Percentiles rank a stretch among this genome's conserved stretches.
phyloP scores from a whole-genome alignment of 2,797 vertebrate genomes.

The Siniperca undulata region DNA sequence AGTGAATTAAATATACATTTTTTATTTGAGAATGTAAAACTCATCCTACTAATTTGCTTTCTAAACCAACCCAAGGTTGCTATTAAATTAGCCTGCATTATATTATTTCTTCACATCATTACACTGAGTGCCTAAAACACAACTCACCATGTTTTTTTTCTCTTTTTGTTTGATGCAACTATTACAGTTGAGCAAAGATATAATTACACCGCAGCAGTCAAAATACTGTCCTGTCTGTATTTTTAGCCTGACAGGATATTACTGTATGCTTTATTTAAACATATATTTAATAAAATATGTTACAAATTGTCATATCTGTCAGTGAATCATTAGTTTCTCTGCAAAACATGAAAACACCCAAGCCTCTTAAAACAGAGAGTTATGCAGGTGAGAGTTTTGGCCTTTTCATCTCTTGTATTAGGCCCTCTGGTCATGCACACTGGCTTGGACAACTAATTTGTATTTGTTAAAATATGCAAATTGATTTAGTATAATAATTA shows the following conservation, averaged over 20 bases:
- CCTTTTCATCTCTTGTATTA: slow-evolving; percentile 50
- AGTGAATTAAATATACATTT: slow-evolving; percentile 5
- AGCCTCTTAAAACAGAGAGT: slow-evolving; percentile 2
- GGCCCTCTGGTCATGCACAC: slow-evolving; percentile 36
- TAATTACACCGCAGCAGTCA: slow-evolving; percentile 10
- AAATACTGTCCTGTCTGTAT: not conserved
- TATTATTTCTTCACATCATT: not conserved
- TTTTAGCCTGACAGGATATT: slow-evolving; percentile 39
- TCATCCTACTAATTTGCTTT: slow-evolving; percentile 10
- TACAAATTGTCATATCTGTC: not conserved
- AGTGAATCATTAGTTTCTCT: slow-evolving; percentile 12
- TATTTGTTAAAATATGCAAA: slow-evolving; percentile 78
- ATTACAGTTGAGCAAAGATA: slow-evolving; percentile 39
- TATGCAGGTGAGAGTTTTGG: slow-evolving; percentile 44
- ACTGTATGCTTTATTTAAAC: slow-evolving; percentile 11
- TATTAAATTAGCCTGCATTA: not conserved
- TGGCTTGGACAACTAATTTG: slow-evolving; percentile 60
- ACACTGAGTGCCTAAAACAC: slow-evolving; percentile 10
- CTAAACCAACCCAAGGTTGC: not conserved
- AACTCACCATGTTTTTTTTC: slow-evolving; percentile 1
- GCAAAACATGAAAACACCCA: not conserved
- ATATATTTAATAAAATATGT: slow-evolving; percentile 13
- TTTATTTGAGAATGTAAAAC: slow-evolving; percentile 12
- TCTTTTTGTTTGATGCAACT: slow-evolving; percentile 41
- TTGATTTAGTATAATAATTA: slow-evolving; percentile 79